Percentiles rank a stretch among this genome's conserved stretches.
phyloP scores from a whole-genome alignment of 2,888 invertebrate genomes.

The Acanthosepion pharaonis region DNA sequence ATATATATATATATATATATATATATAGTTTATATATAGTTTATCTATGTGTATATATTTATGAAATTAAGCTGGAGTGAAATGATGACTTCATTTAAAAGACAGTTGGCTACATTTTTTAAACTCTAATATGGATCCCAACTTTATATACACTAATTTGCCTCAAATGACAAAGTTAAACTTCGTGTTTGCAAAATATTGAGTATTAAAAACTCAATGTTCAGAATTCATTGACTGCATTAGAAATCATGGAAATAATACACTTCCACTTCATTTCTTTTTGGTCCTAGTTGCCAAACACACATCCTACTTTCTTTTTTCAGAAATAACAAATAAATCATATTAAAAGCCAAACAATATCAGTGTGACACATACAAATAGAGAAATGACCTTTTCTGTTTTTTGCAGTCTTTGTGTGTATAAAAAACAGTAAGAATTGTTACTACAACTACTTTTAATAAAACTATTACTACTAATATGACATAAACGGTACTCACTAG shows the following conservation, averaged over 20 bases:
- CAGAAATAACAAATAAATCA: constrained; percentile 21
- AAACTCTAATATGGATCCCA: not conserved
- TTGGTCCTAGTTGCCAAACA: not conserved
- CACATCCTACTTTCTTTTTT: not conserved
- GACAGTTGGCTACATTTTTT: not conserved
- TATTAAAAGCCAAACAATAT: not conserved
- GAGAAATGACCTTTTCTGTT: not conserved
- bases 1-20: not conserved
- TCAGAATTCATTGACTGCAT: not conserved
- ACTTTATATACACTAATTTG: too few relatives aligned
- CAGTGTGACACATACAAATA: not conserved
- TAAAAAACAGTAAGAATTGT: not conserved
- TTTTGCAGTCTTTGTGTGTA: not conserved
- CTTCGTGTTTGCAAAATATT: too few relatives aligned
- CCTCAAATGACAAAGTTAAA: too few relatives aligned
- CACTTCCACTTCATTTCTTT: not conserved
- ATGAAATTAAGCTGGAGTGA: too few relatives aligned
- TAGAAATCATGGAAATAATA: not conserved
- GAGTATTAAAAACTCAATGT: too few relatives aligned
- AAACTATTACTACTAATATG: not conserved
- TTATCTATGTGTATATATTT: not conserved
- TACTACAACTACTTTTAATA: not conserved
- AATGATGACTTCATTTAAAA: not conserved
- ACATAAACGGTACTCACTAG: not conserved
- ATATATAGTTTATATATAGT: not conserved